Conservation (phyloP, 2,797 vertebrate species). For the Acrocephalus scirpaceus region DNA sequence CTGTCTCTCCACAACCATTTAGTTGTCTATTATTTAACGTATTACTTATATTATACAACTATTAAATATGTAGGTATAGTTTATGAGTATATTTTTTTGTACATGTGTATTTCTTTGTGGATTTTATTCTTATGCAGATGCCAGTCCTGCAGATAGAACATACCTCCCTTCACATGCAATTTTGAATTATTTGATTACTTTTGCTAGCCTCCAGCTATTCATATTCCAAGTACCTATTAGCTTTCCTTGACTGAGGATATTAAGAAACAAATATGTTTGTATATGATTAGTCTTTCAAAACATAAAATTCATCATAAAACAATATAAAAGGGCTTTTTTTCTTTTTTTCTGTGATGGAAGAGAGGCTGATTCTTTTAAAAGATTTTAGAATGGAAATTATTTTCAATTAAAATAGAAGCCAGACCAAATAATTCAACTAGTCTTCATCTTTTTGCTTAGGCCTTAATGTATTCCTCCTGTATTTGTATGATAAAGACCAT, state of each 20-base stretch:
- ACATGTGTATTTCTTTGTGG: not conserved
- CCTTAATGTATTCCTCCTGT: slow-evolving; percentile 46
- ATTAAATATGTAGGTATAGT: not conserved
- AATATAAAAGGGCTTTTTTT: not conserved
- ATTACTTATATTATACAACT: not conserved
- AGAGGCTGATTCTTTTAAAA: not conserved
- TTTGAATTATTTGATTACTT: not conserved
- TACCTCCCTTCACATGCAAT: not conserved
- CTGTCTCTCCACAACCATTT: not conserved
- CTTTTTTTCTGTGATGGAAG: not conserved
- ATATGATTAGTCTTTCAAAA: not conserved
- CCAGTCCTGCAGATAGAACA: not conserved
- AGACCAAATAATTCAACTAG: not conserved
- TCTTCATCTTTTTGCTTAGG: not conserved
- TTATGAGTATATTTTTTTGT: not conserved
- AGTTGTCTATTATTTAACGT: not conserved
- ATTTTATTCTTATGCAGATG: not conserved
- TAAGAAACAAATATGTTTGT: slow-evolving; percentile 1
- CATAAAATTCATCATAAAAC: not conserved
- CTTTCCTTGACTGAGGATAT: not conserved
- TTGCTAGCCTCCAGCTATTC: not conserved
- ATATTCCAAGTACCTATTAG: not conserved
- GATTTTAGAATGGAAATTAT: not conserved
- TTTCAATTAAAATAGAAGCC: not conserved
- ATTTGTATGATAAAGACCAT: slow-evolving; percentile 61